Base-by-base conservation (phyloP, 2,113 vertebrate genomes). In the Lagopus muta region DNA sequence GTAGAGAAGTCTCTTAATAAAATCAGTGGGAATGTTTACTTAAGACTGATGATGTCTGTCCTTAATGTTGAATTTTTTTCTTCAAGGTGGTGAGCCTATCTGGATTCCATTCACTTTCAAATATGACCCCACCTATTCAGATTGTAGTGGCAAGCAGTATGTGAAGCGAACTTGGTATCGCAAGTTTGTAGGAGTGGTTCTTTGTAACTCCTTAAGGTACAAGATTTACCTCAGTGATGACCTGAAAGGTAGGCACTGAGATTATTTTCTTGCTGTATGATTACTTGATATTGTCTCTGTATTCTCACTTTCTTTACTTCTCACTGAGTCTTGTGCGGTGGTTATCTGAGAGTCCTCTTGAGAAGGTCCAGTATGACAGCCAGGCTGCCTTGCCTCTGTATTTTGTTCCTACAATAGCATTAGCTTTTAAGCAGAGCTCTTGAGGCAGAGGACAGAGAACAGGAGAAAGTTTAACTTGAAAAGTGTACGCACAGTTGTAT, bases 161-260 rank as follows among this genome's bases (percentile, higher is more conserved):
- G 99, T 99, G 95, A 99, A 99, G 96, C 97, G 99, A 78, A 99
- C 99, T 0, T 99, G 99, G 99, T 99, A 99, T 95, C 97, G 97
- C 88, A 99, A 99, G 95, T 99, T 99, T 91, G 99, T 99, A 50
- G 99, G 99, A 15, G 99, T 99, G 48, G 98, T 99, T 83, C 98
- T 99, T 90, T 99, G 99, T 65, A 99, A 99, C 95, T 99, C 99
- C 8, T 97, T 99, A 90, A 97, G 99, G 93, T 99, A 99, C 96
- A 99, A 99, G 96, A 99, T 99, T 97, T 99, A 99, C 96, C 99
- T 99, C 97, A 99, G 99, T 61, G 99, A 99, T 85, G 98, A 98
- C 86, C 98, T 99, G 45, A 98, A 98, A 99, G 99, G 99, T 99
- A 97, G 82, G 97, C 90, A 82, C 61, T 17, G 52, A 76, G 82